Conservation (phyloP, 2,797 vertebrate genomes). For the Distichodus sexfasciatus region DNA sequence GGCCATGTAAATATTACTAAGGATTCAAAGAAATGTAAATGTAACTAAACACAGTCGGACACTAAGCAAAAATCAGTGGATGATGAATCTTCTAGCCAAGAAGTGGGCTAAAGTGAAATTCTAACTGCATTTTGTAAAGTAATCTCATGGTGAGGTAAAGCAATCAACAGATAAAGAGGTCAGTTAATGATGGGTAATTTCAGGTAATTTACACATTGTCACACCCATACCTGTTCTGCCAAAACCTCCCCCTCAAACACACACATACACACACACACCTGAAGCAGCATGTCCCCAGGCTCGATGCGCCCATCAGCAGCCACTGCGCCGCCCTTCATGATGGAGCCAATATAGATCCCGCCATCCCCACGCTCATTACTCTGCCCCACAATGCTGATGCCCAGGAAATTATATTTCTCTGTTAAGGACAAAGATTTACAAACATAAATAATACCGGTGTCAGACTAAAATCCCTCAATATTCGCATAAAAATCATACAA, state of each 20-base stretch:
- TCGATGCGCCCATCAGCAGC: conserved; percentile 85
- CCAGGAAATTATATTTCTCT: conserved; percentile 89
- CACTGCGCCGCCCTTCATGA: conserved; percentile 88
- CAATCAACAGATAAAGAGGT: background rate
- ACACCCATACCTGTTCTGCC: background rate
- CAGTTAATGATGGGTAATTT: background rate
- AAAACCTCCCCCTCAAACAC: background rate
- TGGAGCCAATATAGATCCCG: conserved; percentile 90
- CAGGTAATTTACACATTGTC: background rate
- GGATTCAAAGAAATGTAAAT: background rate
- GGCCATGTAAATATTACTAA: background rate
- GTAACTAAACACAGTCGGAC: too few relatives aligned
- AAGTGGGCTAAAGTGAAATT: background rate
- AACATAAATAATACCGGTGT: background rate
- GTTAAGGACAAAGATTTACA: conserved; percentile 10
- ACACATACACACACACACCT: conserved; percentile 62
- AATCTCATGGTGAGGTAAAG: background rate
- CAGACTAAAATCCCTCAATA: too few relatives aligned
- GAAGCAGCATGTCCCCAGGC: conserved; percentile 80
- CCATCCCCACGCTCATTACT: conserved; percentile 90
- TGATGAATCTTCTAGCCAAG: background rate
- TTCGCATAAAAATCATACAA: too few relatives aligned
- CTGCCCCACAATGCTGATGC: conserved; percentile 91
- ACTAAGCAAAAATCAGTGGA: too few relatives aligned
- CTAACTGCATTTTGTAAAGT: background rate